Percentiles rank a stretch among this genome's conserved stretches.
phyloP scores from a whole-genome alignment of 2,797 vertebrate genomes.

The Acestrorhynchus altus region DNA sequence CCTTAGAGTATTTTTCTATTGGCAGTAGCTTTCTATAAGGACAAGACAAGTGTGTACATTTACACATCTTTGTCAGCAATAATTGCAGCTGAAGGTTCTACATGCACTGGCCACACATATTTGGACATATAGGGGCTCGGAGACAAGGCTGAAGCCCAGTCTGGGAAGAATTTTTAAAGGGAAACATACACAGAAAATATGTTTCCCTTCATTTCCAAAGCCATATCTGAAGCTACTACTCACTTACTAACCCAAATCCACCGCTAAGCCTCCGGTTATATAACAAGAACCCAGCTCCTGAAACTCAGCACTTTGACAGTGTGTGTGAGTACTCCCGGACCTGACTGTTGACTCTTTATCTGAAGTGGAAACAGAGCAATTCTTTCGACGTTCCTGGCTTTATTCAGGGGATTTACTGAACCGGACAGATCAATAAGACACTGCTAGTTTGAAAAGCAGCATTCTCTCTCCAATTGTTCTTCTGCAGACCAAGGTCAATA shows the following conservation, averaged over 20 bases:
- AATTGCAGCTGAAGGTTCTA: too few species aligned
- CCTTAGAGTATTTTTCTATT: too few species aligned
- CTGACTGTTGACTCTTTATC: background rate
- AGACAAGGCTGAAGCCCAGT: background rate
- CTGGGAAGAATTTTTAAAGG: background rate
- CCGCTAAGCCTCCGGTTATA: background rate
- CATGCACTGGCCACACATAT: too few species aligned
- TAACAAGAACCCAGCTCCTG: background rate
- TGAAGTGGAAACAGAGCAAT: conserved; percentile 23
- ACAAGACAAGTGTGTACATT: too few species aligned
- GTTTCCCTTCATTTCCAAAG: background rate
- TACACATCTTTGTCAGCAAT: too few species aligned
- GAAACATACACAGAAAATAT: background rate
- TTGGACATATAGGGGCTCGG: too few species aligned
- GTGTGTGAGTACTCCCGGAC: background rate
- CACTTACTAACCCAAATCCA: background rate
- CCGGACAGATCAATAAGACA: conserved; percentile 41
- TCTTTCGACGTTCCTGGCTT: conserved; percentile 21
- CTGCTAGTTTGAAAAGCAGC: conserved; percentile 20
- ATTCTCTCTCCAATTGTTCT: background rate
- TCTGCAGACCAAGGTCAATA: conserved; percentile 5
- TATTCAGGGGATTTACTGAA: conserved; percentile 45
- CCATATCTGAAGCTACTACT: background rate
- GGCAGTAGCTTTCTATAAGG: too few species aligned
- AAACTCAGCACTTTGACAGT: background rate